These are phyloP conservation scores for Scarus forsteni DNA, from an alignment of 2,797 vertebrate species.

Conservation along the genomic window DNA sequence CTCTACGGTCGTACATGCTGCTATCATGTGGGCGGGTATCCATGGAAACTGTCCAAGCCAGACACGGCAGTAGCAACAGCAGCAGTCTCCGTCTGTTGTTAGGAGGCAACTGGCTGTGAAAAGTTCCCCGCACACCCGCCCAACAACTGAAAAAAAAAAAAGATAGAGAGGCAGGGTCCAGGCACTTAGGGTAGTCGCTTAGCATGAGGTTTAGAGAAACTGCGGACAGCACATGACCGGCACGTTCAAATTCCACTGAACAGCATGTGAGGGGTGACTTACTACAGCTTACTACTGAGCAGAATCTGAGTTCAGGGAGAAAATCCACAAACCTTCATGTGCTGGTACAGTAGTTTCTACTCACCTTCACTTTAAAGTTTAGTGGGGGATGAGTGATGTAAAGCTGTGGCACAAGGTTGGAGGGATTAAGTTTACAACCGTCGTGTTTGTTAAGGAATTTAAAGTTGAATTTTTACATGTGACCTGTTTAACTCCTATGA, in stretches of 20 bases:
- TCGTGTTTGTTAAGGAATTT: conserved; percentile 20
- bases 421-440: conserved; percentile 34
- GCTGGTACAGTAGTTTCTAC: conserved; percentile 19
- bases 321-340: conserved; percentile 33
- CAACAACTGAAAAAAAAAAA: conserved; percentile 33
- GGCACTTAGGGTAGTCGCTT: conserved; percentile 39
- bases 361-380: conserved; percentile 7
- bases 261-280: conserved; percentile 75
- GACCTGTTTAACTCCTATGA: background rate
- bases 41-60: conserved; percentile 89
- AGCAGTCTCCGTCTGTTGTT: conserved; percentile 73
- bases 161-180: conserved; percentile 26
- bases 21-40: conserved; percentile 85
- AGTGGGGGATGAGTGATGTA: conserved; percentile 25
- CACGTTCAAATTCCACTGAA: conserved; percentile 69
- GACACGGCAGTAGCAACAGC: conserved; percentile 75
- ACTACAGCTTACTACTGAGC: conserved; percentile 58
- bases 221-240: conserved; percentile 68
- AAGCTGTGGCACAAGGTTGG: conserved; percentile 58
- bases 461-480: conserved; percentile 2
- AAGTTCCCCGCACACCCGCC: conserved; percentile 40
- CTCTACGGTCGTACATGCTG: conserved; percentile 74
- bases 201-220: conserved; percentile 27
- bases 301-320: conserved; percentile 27
- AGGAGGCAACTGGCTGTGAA: conserved; percentile 67